Conservation (phyloP, 2,113 vertebrate genomes). For the Hiodon tergisus region DNA sequence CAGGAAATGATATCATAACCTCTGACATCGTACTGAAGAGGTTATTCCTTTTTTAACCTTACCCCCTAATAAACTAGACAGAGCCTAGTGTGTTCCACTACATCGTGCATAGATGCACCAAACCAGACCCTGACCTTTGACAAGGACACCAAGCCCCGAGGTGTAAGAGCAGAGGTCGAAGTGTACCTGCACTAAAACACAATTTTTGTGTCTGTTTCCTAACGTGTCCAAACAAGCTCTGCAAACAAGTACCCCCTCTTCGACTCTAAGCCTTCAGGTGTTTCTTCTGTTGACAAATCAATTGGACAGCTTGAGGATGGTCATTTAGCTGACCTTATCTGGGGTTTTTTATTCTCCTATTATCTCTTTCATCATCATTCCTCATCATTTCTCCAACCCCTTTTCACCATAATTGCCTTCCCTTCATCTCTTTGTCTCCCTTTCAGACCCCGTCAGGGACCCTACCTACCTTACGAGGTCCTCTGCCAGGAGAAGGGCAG, state of each 20-base stretch:
- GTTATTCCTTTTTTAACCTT: neutral
- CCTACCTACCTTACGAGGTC: neutral
- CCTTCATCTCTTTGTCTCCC: neutral
- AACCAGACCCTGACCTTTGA: neutral
- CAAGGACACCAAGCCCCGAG: neutral
- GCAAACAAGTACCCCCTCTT: too few relatives aligned
- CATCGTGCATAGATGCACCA: neutral
- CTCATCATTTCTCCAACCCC: conserved; percentile 3
- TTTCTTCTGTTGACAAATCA: conserved; percentile 13
- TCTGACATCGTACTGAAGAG: too few relatives aligned
- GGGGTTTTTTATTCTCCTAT: neutral
- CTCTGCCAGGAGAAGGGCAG: neutral
- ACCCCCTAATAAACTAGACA: neutral
- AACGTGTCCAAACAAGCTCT: conserved; percentile 2
- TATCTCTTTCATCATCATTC: conserved; percentile 17
- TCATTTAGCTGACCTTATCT: conserved; percentile 17
- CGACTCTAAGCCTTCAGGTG: neutral
- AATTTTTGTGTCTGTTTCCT: neutral
- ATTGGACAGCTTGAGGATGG: conserved; percentile 1
- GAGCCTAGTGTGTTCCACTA: neutral
- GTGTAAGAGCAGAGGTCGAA: neutral
- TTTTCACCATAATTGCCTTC: neutral
- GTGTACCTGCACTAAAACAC: neutral
- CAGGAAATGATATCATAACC: too few relatives aligned
- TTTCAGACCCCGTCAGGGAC: neutral